Evolutionary conservation across 2,888 invertebrate species (phyloP), one percentile per base, ranked within the genome.

Genomic region (Sphaerophoria rueppellii): DNA sequence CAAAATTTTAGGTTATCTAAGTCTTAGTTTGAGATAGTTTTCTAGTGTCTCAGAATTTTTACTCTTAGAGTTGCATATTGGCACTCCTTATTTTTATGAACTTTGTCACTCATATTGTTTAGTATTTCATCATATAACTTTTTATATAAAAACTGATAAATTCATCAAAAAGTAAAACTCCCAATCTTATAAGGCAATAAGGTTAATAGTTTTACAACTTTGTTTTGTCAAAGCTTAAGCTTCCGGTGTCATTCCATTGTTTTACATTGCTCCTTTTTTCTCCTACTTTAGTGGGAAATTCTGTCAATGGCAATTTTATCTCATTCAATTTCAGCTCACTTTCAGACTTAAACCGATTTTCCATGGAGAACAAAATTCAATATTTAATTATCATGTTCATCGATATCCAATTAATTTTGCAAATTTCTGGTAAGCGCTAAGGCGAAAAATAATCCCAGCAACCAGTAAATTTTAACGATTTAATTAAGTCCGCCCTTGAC

Each of bases 351-450:
- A 57, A 46, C 70, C 40, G 34, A 14, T 34, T 43, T 43, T 43
- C 43, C 6, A 11, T 70, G 24, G 2, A 57, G 57, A 43, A 54
- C 67, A 54, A 40, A 70, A 70, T 16, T 58, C 57, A 57, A 70
- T 57, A 70, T 57, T 70, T 46, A 70, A 70, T 70, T 70, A 57
- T 55, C 70, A 57, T 58, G 70, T 70, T 70, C 70, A 70, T 57
- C 70, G 70, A 70, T 70, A 70, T 70, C 57, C 70, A 70, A 70
- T 70, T 70, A 70, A 70, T 70, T 70, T 70, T 70, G 70, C 16
- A 70, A 70, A 70, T 70, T 70, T 48, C 70, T 57, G n/a, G 11
- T 16, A 40, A 70, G 70, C 70, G 35, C 35, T 11, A 24, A n/a
- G 54, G 40, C 11, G 52, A 54, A 67, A 54, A 60, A 43, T 34